Evolutionary conservation across 2,113 vertebrate species (phyloP).

Genomic region (Cottus gobio): DNA sequence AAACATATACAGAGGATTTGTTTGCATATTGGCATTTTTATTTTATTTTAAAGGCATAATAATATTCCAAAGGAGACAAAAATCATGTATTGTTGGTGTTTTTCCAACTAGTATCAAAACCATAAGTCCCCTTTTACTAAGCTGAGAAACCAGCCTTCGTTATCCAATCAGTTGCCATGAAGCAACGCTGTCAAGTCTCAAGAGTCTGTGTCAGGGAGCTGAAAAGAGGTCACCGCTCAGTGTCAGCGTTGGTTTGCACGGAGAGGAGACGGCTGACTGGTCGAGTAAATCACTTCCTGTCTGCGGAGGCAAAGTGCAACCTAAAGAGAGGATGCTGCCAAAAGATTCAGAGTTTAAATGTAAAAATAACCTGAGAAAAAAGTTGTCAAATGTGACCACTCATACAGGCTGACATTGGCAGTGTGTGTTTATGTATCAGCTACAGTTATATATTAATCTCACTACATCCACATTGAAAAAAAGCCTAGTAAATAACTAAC

Average conservation of each 20-base stretch:
- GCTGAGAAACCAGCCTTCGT: not conserved
- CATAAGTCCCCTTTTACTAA: not conserved
- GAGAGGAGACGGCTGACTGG: constrained; percentile 34
- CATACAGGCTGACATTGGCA: not conserved
- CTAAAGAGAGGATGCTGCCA: constrained; percentile 25
- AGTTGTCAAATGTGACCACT: not conserved
- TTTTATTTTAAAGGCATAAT: not conserved
- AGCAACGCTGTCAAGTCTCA: constrained; percentile 3
- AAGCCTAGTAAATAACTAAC: not conserved
- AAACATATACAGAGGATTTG: not conserved
- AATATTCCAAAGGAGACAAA: not conserved
- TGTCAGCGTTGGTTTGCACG: constrained; percentile 51
- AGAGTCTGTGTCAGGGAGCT: constrained; percentile 37
- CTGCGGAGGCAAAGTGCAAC: constrained; percentile 18
- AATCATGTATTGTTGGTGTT: not conserved
- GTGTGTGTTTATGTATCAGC: not conserved
- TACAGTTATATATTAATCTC: not conserved
- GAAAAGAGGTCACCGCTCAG: constrained; percentile 55
- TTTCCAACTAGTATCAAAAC: not conserved
- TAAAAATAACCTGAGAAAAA: constrained; percentile 11
- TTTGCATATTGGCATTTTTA: not conserved
- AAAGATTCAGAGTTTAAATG: constrained; percentile 3
- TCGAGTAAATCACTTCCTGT: constrained; percentile 37
- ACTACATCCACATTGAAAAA: not conserved
- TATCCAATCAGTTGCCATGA: constrained; percentile 20